A percentile compares a stretch with the other conserved stretches of the same genome.
Evolutionary conservation across 1,140 invertebrate genomes (phyloP).

Genomic region (Coelopa frigida): DNA sequence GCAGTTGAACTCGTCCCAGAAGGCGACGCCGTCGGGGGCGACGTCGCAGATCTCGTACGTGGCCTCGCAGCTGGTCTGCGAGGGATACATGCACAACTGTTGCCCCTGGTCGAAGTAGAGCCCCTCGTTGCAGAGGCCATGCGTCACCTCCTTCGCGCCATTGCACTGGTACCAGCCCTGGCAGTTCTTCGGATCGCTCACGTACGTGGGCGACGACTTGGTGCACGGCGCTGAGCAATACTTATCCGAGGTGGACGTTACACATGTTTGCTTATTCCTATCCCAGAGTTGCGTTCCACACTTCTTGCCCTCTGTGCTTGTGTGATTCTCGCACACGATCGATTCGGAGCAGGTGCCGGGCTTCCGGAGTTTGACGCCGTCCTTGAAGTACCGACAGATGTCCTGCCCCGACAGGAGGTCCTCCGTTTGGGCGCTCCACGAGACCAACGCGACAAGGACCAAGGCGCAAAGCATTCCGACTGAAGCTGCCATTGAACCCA

Average conservation of each 20-base stretch:
- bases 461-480: no score
- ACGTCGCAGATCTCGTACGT: slow-evolving; percentile 26
- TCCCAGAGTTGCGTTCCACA: no score
- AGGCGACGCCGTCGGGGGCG: slow-evolving; percentile 1
- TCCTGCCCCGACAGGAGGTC: no score
- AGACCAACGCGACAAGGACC: no score
- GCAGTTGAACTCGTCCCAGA: slow-evolving; percentile 24
- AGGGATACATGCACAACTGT: slow-evolving; percentile 19
- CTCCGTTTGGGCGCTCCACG: no score
- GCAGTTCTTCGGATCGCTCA: slow-evolving; percentile 19
- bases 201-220: slow-evolving; percentile 14
- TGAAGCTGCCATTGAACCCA: no score
- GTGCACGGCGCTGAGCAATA: slow-evolving; percentile 20
- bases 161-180: slow-evolving; percentile 26
- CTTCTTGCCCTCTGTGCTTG: no score
- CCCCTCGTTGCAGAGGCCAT: slow-evolving; percentile 16
- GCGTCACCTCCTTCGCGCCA: neutral
- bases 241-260: no score
- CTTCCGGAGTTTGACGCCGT: slow-evolving; percentile 21
- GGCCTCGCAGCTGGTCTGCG: slow-evolving; percentile 15
- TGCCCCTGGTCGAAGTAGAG: slow-evolving; percentile 17
- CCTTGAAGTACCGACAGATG: slow-evolving; percentile 24
- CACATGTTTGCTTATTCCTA: no score
- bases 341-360: slow-evolving; percentile 23
- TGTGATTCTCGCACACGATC: slow-evolving; percentile 21